A percentile compares a stretch with the other conserved stretches of the same genome.
These are phyloP conservation scores for Cercocebus atys DNA, from an alignment of 2,113 vertebrate species.

Conservation along the genomic window DNA sequence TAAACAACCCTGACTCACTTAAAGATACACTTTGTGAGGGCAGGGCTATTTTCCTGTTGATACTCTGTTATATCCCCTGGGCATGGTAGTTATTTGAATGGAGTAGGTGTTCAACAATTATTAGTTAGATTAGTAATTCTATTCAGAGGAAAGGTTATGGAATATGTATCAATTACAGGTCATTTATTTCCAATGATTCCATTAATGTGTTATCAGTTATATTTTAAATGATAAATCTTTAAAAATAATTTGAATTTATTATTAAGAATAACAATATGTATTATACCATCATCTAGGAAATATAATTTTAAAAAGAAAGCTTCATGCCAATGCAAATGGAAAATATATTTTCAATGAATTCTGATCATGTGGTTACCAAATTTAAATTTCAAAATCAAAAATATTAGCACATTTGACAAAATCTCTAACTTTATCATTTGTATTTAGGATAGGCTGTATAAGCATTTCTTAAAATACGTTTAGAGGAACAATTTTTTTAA, in stretches of 20 bases:
- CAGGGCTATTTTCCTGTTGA: not conserved
- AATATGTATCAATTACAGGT: not conserved
- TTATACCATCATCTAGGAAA: not conserved
- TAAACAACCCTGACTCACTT: not conserved
- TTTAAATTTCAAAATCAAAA: not conserved
- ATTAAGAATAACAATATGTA: not conserved
- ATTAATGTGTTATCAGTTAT: not conserved
- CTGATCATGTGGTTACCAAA: not conserved
- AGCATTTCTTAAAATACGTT: not conserved
- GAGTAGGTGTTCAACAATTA: not conserved
- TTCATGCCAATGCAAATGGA: not conserved
- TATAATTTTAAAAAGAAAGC: not conserved
- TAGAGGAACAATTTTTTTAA: not conserved
- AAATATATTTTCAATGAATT: not conserved
- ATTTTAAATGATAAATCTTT: not conserved
- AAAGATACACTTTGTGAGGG: not conserved
- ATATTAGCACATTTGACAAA: not conserved
- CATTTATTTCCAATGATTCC: not conserved
- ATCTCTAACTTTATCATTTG: not conserved
- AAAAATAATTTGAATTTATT: not conserved
- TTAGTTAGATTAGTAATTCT: not conserved
- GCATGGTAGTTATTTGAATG: not conserved
- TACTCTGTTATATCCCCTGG: not conserved
- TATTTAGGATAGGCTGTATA: not conserved
- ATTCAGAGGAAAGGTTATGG: not conserved